phyloP scores from a whole-genome alignment of 2,888 invertebrate genomes.

The Tetanocera ferruginea region DNA sequence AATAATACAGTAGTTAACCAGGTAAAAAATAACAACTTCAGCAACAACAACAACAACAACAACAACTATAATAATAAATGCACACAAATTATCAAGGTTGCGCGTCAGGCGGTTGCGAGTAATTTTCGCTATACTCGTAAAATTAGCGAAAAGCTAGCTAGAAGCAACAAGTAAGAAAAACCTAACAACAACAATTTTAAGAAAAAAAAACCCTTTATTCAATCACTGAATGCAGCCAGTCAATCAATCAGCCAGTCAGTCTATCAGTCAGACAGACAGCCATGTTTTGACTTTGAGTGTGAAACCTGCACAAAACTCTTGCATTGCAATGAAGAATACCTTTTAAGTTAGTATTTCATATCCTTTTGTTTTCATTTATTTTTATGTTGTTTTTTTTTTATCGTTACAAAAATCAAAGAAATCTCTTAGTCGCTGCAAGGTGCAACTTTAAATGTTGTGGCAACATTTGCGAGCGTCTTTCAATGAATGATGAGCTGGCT shows the following conservation, averaged over 20 bases:
- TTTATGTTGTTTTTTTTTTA: not conserved
- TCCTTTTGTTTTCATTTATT: not conserved
- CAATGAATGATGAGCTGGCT: constrained; percentile 13
- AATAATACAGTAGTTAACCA: constrained; percentile 31
- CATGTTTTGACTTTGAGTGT: not conserved
- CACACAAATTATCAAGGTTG: constrained; percentile 36
- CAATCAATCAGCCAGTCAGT: constrained; percentile 28
- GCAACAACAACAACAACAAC: constrained; percentile 12
- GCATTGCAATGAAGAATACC: not conserved
- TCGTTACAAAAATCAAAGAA: constrained; percentile 21
- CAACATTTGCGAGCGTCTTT: not conserved
- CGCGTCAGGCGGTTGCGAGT: constrained; percentile 21
- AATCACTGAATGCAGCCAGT: constrained; percentile 17
- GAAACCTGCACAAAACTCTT: not conserved
- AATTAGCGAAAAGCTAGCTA: not conserved
- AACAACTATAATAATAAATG: constrained; percentile 16
- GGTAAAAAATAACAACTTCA: not conserved
- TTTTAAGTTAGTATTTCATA: not conserved
- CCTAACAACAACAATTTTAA: not conserved
- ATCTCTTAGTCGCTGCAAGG: constrained; percentile 32
- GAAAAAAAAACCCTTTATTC: not conserved
- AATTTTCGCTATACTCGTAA: constrained; percentile 14
- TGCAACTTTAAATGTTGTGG: constrained; percentile 16
- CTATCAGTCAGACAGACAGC: not conserved
- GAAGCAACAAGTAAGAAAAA: not conserved